Conservation (phyloP, 2,797 vertebrate genomes). For the Pampus argenteus region DNA sequence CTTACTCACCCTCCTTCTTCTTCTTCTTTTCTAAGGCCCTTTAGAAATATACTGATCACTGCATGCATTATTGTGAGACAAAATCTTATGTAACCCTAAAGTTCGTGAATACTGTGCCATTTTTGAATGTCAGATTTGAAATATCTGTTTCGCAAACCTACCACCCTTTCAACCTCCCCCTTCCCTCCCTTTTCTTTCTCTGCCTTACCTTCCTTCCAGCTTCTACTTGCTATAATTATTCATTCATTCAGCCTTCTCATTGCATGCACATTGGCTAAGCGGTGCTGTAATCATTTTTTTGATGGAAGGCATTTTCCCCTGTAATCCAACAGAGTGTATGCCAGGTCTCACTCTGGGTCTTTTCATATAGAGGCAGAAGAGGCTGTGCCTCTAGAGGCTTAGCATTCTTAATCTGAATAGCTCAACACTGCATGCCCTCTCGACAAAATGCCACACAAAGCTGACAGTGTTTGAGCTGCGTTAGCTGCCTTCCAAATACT, state of each 20-base stretch:
- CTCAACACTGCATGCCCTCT: conserved; percentile 43
- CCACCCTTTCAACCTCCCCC: conserved; percentile 15
- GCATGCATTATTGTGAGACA: conserved; percentile 26
- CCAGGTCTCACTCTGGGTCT: conserved; percentile 68
- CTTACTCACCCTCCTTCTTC: conserved; percentile 6
- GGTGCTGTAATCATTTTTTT: conserved; percentile 68
- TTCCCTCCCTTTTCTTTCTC: conserved; percentile 12
- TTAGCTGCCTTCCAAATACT: not conserved
- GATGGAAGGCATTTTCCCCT: conserved; percentile 66
- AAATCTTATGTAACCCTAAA: conserved; percentile 13
- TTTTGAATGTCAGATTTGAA: conserved; percentile 44
- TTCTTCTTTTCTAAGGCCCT: conserved; percentile 36
- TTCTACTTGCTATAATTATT: conserved; percentile 68
- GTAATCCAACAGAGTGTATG: conserved; percentile 73
- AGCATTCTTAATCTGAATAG: conserved; percentile 70
- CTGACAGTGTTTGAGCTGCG: conserved; percentile 23
- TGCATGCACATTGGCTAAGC: conserved; percentile 67
- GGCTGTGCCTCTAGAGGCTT: conserved; percentile 59
- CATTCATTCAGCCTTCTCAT: conserved; percentile 62
- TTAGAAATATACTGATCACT: conserved; percentile 28
- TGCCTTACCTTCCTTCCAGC: conserved; percentile 33
- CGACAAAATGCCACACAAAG: conserved; percentile 52
- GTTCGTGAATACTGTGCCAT: conserved; percentile 23
- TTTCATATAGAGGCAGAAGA: conserved; percentile 61
- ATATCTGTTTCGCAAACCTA: conserved; percentile 43